Evolutionary conservation across 2,113 vertebrate species (phyloP).

Genomic region (Sebastes fasciatus): DNA sequence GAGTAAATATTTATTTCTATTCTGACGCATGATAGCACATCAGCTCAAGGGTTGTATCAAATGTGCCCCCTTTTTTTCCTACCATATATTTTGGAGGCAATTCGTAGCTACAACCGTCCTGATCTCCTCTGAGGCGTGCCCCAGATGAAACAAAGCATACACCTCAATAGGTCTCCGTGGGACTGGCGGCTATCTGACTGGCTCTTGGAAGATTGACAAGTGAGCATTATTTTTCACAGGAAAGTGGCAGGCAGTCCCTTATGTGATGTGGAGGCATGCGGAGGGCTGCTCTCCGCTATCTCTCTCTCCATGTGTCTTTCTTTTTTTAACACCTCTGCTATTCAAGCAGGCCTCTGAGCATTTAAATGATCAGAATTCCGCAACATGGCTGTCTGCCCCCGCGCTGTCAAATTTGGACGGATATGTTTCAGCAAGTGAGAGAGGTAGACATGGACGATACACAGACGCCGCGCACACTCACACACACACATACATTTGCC

Average conservation of each 20-base stretch:
- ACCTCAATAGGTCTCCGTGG: slow-evolving; percentile 81
- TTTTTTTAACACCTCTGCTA: slow-evolving; percentile 74
- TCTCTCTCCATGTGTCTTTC: slow-evolving; percentile 61
- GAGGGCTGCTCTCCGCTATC: slow-evolving; percentile 70
- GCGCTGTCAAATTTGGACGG: slow-evolving; percentile 83
- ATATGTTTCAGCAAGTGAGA: slow-evolving; percentile 82
- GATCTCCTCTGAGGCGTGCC: slow-evolving; percentile 78
- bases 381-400: slow-evolving; percentile 81
- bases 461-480: slow-evolving; percentile 43
- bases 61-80: slow-evolving; percentile 32
- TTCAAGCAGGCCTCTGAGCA: slow-evolving; percentile 79
- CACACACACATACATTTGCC: slow-evolving; percentile 52
- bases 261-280: slow-evolving; percentile 77
- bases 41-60: slow-evolving; percentile 41
- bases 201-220: slow-evolving; percentile 82
- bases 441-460: slow-evolving; percentile 74
- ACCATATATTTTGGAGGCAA: slow-evolving; percentile 65
- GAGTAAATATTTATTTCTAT: slow-evolving; percentile 16
- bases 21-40: slow-evolving; percentile 22
- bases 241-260: slow-evolving; percentile 81
- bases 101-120: slow-evolving; percentile 62
- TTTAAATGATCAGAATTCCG: slow-evolving; percentile 84
- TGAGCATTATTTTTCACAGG: slow-evolving; percentile 82
- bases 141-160: slow-evolving; percentile 81
- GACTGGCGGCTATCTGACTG: slow-evolving; percentile 77